These are phyloP conservation scores for Drosophila algonquin DNA, from an alignment of 2,888 invertebrate genomes.

Conservation along the genomic window DNA sequence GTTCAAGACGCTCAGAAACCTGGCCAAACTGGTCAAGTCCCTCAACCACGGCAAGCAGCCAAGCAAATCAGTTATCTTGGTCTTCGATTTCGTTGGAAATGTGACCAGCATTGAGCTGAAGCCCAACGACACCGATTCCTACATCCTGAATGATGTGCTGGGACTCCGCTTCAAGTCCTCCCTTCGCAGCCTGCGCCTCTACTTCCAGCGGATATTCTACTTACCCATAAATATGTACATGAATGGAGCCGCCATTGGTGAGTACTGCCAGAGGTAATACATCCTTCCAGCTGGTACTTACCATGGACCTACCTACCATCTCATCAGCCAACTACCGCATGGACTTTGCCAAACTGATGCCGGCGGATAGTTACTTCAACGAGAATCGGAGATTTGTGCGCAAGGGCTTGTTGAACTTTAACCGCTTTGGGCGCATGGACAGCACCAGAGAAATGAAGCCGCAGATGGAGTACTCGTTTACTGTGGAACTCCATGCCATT, in stretches of 20 bases:
- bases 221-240: constrained; percentile 84
- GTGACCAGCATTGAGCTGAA: constrained; percentile 73
- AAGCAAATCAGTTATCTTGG: constrained; percentile 48
- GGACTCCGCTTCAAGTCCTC: constrained; percentile 84
- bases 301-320: neutral
- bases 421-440: constrained; percentile 54
- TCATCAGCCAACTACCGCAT: constrained; percentile 72
- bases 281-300: neutral
- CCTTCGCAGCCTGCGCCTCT: constrained; percentile 82
- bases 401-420: constrained; percentile 65
- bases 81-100: constrained; percentile 81
- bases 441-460: constrained; percentile 65
- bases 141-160: constrained; percentile 84
- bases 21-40: constrained; percentile 67
- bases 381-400: constrained; percentile 34
- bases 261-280: constrained; percentile 5
- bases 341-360: constrained; percentile 69
- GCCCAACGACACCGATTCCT: constrained; percentile 75
- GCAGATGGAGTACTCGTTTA: constrained; percentile 73
- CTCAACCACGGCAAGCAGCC: constrained; percentile 35
- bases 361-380: constrained; percentile 63
- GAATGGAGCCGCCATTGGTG: constrained; percentile 82
- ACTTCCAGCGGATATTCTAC: constrained; percentile 84
- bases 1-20: constrained; percentile 72
- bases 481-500: constrained; percentile 60